These are phyloP conservation scores for Epistrophe eligans DNA, from an alignment of 2,888 invertebrate genomes.

Conservation along the genomic window DNA sequence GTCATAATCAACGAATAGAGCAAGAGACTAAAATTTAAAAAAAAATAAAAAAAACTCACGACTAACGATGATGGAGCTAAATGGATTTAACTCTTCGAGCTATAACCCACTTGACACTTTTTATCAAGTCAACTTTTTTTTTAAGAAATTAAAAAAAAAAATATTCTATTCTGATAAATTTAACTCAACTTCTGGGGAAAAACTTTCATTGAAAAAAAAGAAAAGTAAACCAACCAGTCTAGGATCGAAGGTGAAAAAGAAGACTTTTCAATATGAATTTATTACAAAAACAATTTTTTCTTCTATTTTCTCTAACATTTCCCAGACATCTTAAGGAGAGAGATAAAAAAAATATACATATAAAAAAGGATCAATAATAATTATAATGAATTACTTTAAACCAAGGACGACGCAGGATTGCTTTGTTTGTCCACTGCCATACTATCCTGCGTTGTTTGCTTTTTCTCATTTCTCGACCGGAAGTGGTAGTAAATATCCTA, in stretches of 20 bases:
- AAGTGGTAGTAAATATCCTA: constrained; percentile 32
- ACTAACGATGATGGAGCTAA: constrained; percentile 20
- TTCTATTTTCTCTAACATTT: neutral
- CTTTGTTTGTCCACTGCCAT: neutral
- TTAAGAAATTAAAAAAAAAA: neutral
- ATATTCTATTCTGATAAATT: constrained; percentile 1
- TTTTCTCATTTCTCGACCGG: neutral
- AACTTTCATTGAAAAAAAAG: neutral
- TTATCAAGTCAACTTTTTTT: constrained; percentile 11
- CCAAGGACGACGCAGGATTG: constrained; percentile 29
- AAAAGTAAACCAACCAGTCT: neutral
- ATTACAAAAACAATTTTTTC: neutral
- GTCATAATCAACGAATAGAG: constrained; percentile 56
- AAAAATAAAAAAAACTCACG: neutral
- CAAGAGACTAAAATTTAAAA: neutral
- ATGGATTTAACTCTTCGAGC: constrained; percentile 10
- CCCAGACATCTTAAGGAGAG: neutral
- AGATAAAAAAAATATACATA: neutral
- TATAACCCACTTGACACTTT: constrained; percentile 32
- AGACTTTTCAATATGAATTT: constrained; percentile 1
- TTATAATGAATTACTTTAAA: constrained; percentile 33
- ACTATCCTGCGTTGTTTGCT: neutral
- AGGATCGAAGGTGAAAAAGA: neutral
- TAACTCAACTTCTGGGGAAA: neutral
- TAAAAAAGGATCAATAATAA: constrained; percentile 30